Evolutionary conservation across 2,113 vertebrate species (phyloP), one percentile per base, ranked within the genome.

Genomic region (Tonatia bakeri): DNA sequence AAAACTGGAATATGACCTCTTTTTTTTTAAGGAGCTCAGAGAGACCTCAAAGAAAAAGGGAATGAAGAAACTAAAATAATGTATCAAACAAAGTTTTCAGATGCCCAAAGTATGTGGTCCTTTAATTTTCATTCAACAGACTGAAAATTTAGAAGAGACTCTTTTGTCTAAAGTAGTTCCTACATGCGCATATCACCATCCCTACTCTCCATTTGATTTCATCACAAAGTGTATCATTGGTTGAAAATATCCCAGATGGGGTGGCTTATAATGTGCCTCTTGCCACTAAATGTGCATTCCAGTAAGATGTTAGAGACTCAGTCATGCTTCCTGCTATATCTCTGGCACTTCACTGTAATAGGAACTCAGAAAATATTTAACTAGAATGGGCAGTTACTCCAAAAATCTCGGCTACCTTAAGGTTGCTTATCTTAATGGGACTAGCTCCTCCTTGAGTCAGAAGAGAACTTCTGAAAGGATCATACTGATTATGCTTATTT

Each of bases 371-470:
- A n/a, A 81, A 3, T 65, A 64, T 2, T 20, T 20, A 52, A 13
- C 59, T 59, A 43, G 15, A 47, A n/a, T n/a, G 65, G 52, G 3
- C 61, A n/a, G 59, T 33, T n/a, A 13, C 38, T 90, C 67, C 17
- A 54, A 26, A 90, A 75, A n/a, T 56, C 43, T 90, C 70, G 40
- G 1, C 83, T 33, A 0, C 52, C 45, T 79, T 69, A 36, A 87
- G 6, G 5, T 45, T 80, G 47, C 31, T 28, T 9, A 12, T 90
- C 76, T 76, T 94, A 70, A 47, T 79, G 61, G 47, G 75, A 22
- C 69, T 70, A 43, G 54, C 79, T 96, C n/a, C 80, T 92, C 69
- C 77, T 93, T 77, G n/a, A 76, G 38, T 72, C 69, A 87, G 67
- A 52, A 45, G 43, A 75, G 52, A 92, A 83, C 77, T 92, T 96